These are phyloP conservation scores for Onychomys torridus DNA, from an alignment of 2,797 vertebrate species.

Conservation along the genomic window DNA sequence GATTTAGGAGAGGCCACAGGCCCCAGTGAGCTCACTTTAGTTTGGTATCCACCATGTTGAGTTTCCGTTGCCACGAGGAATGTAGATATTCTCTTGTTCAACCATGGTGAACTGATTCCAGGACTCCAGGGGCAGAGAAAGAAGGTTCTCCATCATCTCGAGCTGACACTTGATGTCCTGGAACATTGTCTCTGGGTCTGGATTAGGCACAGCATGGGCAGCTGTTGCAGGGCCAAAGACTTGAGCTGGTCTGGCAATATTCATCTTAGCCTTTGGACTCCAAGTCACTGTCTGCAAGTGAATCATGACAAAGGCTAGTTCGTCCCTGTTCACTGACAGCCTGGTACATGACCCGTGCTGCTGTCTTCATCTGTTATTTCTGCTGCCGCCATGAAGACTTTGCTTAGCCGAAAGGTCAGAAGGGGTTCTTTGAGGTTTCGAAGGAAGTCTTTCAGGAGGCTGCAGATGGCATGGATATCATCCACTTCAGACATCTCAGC, in stretches of 20 bases:
- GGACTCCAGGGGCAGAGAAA: slow-evolving; percentile 92
- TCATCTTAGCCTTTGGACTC: no score
- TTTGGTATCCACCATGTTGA: slow-evolving; percentile 91
- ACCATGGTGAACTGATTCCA: slow-evolving; percentile 94
- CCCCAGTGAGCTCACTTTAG: slow-evolving; percentile 88
- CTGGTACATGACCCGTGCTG: neutral
- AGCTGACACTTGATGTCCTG: no score
- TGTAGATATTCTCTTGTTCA: slow-evolving; percentile 89
- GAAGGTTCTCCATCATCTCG: slow-evolving; percentile 94
- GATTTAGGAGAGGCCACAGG: slow-evolving; percentile 96
- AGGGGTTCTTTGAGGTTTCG: slow-evolving; percentile 96
- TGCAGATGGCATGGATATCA: slow-evolving; percentile 94
- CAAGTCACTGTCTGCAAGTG: neutral
- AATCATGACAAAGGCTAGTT: neutral
- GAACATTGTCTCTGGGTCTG: neutral
- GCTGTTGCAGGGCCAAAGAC: neutral
- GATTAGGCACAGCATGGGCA: neutral
- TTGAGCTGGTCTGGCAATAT: neutral
- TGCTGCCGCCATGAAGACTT: neutral
- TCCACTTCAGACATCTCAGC: slow-evolving; percentile 96
- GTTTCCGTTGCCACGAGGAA: slow-evolving; percentile 93
- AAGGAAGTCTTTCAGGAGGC: slow-evolving; percentile 97
- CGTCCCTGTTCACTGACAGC: neutral
- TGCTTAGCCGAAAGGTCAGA: slow-evolving; percentile 90
- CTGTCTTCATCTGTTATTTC: neutral